Base-by-base conservation (phyloP, 2,888 invertebrate genomes). In the Automeris io region DNA sequence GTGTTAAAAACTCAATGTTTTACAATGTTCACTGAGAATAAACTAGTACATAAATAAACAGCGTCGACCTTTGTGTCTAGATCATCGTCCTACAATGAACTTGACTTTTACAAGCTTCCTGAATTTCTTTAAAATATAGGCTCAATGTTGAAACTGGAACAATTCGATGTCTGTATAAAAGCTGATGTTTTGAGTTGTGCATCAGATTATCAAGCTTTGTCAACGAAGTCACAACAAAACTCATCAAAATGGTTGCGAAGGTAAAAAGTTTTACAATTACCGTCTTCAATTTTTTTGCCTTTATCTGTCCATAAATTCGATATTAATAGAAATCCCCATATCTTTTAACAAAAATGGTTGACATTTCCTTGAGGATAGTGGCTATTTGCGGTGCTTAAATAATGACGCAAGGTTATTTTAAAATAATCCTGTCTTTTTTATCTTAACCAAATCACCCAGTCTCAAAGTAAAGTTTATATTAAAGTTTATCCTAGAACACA, bases 101-200 rank as follows among this genome's bases (percentile, higher is more conserved):
- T 83, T 83, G 82, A 81, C 80, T 80, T 83, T 83, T 71, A 78
- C 48, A 52, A 41, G 53, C 70, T 81, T 83, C 83, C 82, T 81
- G 78, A 70, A 67, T 73, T 75, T 75, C 70, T 72, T 67, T 44
- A 52, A 55, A 57, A 67, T 46, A 63, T 65, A 63, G 60, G 42
- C 59, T 57, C 56, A 55, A 47, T 64, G 54, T 50, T 56, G 62
- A 59, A 78, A 74, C 71, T 75, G 65, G 69, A 72, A 53, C 67
- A 60, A 43, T 59, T 53, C 35, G 26, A 52, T 38, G 46, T 43
- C 50, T 50, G 63, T 83, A 83, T 79, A 83, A 69, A 76, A 69
- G 60, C 56, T 31, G 42, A 40, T 43, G 37, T 40, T 39, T 22
- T 40, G 43, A 35, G 35, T 39, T 42, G n/a, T 52, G 40, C 57